These are phyloP conservation scores for Drosophila ustulata DNA, from an alignment of 2,888 invertebrate species.

Conservation along the genomic window DNA sequence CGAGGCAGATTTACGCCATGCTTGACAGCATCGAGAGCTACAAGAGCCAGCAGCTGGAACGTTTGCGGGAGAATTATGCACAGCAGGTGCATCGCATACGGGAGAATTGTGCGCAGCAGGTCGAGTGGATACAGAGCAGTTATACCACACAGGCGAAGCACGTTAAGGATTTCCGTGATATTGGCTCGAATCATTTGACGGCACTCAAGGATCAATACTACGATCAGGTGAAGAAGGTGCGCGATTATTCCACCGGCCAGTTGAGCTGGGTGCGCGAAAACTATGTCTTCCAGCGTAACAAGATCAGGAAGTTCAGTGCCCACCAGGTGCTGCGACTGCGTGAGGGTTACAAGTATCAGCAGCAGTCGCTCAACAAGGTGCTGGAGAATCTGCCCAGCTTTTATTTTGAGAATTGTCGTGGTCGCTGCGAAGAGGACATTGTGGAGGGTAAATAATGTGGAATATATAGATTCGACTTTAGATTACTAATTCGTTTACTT, in stretches of 20 bases:
- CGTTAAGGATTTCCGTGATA: constrained; percentile 94
- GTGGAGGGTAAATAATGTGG: constrained; percentile 79
- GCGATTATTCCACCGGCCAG: constrained; percentile 96
- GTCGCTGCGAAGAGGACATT: constrained; percentile 88
- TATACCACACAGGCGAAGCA: constrained; percentile 95
- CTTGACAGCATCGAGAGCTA: constrained; percentile 96
- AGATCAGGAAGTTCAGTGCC: constrained; percentile 97
- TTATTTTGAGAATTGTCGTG: constrained; percentile 97
- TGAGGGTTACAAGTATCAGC: constrained; percentile 98
- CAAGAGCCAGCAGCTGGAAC: constrained; percentile 94
- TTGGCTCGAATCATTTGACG: constrained; percentile 94
- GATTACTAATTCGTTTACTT: background rate
- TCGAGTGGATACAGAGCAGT: constrained; percentile 96
- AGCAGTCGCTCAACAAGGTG: constrained; percentile 96
- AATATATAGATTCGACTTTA: background rate
- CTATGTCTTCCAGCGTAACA: constrained; percentile 97
- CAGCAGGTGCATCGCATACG: constrained; percentile 96
- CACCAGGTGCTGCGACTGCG: constrained; percentile 95
- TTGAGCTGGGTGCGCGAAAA: constrained; percentile 97
- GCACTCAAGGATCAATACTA: constrained; percentile 95
- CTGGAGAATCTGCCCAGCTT: constrained; percentile 95
- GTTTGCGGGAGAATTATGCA: constrained; percentile 95
- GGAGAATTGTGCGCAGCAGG: constrained; percentile 96
- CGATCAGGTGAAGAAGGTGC: constrained; percentile 96
- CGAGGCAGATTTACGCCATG: constrained; percentile 94